These are phyloP conservation scores for Zootermopsis nevadensis DNA, from an alignment of 2,888 invertebrate species.

Conservation along the genomic window DNA sequence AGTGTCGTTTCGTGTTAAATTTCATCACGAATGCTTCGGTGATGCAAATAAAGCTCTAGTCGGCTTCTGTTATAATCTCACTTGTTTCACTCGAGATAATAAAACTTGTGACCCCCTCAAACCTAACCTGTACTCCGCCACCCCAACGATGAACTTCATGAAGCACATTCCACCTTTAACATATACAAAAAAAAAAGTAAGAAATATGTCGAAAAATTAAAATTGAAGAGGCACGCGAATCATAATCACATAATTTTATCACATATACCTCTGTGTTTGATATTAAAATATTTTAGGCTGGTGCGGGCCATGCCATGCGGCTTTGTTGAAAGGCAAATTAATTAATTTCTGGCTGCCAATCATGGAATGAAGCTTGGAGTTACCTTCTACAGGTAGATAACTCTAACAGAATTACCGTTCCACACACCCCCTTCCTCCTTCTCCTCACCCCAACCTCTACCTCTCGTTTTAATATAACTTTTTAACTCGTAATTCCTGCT, in stretches of 20 bases:
- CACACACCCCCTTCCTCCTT: neutral
- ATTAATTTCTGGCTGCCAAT: conserved; percentile 56
- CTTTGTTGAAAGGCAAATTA: conserved; percentile 55
- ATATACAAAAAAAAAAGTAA: conserved; percentile 33
- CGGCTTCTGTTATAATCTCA: neutral
- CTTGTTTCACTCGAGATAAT: neutral
- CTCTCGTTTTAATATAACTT: conserved; percentile 56
- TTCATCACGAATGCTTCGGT: neutral
- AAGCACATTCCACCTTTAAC: conserved; percentile 17
- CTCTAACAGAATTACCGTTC: conserved; percentile 38
- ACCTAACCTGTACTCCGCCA: conserved; percentile 2
- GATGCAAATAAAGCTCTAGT: neutral
- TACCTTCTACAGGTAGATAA: conserved; percentile 46
- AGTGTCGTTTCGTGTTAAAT: no score
- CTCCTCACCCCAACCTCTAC: conserved; percentile 18
- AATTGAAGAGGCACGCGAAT: conserved; percentile 39
- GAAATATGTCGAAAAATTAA: conserved; percentile 39
- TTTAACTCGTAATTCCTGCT: conserved; percentile 56
- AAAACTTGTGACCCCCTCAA: neutral
- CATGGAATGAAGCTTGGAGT: conserved; percentile 48
- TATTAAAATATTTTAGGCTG: conserved; percentile 56
- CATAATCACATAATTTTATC: conserved; percentile 55
- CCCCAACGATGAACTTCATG: conserved; percentile 26
- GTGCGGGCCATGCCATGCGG: conserved; percentile 54
- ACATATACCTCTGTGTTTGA: conserved; percentile 54